Base-by-base conservation (phyloP, 2,797 vertebrate genomes). In the Mastacembelus armatus region DNA sequence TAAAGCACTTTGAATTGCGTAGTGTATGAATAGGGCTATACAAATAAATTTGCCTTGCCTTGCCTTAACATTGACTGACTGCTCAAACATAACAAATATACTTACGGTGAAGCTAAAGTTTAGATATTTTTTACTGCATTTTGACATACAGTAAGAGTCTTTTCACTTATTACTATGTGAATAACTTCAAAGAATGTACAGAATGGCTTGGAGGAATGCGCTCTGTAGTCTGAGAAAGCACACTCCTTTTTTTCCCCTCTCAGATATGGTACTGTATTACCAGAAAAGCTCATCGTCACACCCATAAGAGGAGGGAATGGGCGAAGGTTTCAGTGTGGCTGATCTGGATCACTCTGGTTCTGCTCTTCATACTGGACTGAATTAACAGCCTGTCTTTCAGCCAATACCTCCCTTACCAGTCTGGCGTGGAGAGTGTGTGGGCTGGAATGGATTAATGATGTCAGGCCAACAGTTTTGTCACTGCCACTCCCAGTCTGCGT, bases 401-500 rank as follows among this genome's bases (percentile, higher is more conserved):
- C 66, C 56, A 33, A 59, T 66, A 52, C 83, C 83, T 88, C 87
- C 85, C 81, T 73, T 47, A 60, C 84, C 78, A 77, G 82, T 77
- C 77, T 85, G 68, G 67, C 48, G 10, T 78, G 79, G 38, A 75
- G 66, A 77, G 71, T 43, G 81, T 74, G 83, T 88, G 81, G 87
- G 88, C 58, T 38, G 77, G 45, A 55, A 55, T 2, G 77, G 87
- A 89, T 88, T 86, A 86, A 78, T 88, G 85, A 89, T 66, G 83
- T 86, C 86, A 89, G 78, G 47, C 48, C 64, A 58, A 65, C 70
- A 66, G 71, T 80, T 77, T 68, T 69, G 84, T 80, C 73, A 52
- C 60, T 30, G 81, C 85, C 91, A 80, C 90, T 81, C 89, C 91
- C 86, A 71, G 84, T 86, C 80, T 85, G 85, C 56, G 47, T 61